phyloP scores from a whole-genome alignment of 2,888 invertebrate genomes.

The Lomographa bimaculata region DNA sequence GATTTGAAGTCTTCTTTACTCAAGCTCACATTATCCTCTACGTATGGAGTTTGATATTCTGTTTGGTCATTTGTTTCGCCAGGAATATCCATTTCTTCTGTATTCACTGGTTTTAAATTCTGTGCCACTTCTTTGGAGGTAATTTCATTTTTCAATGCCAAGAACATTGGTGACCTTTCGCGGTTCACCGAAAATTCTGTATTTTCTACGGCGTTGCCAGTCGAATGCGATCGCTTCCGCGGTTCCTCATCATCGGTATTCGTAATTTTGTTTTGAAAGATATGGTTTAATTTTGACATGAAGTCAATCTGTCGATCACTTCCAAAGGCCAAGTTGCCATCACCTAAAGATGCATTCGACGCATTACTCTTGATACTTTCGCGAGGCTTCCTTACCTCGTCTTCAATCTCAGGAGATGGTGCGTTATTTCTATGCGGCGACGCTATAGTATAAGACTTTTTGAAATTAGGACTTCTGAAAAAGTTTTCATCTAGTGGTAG shows the following conservation, averaged over 20 bases:
- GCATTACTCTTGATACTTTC: conserved; percentile 53
- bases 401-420: conserved; percentile 31
- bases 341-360: conserved; percentile 55
- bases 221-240: conserved; percentile 64
- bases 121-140: conserved; percentile 49
- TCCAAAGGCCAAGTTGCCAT: conserved; percentile 59
- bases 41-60: conserved; percentile 28
- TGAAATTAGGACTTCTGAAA: conserved; percentile 50
- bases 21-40: conserved; percentile 54
- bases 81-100: conserved; percentile 33
- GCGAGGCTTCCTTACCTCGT: conserved; percentile 47
- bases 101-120: conserved; percentile 52
- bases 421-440: conserved; percentile 37
- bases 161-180: conserved; percentile 54
- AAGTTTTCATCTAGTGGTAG: conserved; percentile 66
- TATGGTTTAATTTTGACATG: conserved; percentile 69
- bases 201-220: conserved; percentile 57
- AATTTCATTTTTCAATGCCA: conserved; percentile 68
- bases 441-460: conserved; percentile 50
- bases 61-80: conserved; percentile 12
- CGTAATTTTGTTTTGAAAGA: conserved; percentile 65
- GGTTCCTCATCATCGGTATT: conserved; percentile 55
- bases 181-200: conserved; percentile 42
- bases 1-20: conserved; percentile 68
- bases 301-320: conserved; percentile 65